Evolutionary conservation across 2,113 vertebrate genomes (phyloP).

Genomic region (Mellivora capensis): DNA sequence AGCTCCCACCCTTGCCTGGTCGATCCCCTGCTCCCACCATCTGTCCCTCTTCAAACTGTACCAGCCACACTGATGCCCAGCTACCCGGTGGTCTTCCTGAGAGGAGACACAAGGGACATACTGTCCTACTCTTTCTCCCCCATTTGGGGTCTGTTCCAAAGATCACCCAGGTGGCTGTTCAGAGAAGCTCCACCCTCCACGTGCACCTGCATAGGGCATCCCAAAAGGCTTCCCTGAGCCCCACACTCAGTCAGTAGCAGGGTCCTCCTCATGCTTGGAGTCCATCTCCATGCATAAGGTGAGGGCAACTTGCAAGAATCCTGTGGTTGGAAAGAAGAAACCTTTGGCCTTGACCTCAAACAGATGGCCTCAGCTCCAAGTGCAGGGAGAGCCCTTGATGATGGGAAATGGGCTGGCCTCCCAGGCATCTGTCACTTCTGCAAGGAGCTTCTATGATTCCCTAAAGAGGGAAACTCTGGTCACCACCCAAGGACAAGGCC

Average conservation of each 20-base stretch:
- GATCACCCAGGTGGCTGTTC: not conserved
- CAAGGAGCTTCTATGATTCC: not conserved
- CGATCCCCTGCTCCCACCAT: not conserved
- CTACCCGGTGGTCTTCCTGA: not conserved
- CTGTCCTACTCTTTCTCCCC: too few relatives aligned
- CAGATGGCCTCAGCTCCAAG: not conserved
- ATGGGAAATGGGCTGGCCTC: not conserved
- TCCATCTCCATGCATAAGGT: not conserved
- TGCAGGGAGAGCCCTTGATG: not conserved
- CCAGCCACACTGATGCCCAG: not conserved
- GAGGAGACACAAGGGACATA: not conserved
- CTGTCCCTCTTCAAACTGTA: not conserved
- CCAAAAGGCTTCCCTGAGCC: not conserved
- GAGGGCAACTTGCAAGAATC: not conserved
- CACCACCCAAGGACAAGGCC: not conserved
- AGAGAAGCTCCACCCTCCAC: not conserved
- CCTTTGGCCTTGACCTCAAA: not conserved
- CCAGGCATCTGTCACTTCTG: not conserved
- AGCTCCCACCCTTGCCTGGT: not conserved
- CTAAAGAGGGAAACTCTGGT: not conserved
- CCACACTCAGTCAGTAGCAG: not conserved
- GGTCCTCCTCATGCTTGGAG: not conserved
- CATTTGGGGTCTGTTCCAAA: not conserved
- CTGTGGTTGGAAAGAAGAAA: not conserved
- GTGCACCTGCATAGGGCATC: not conserved